A percentile compares a stretch with the other conserved stretches of the same genome.
Evolutionary conservation across 92 coral and sea anemone species (phyloP).

Genomic region (Palythoa grandiflora): DNA sequence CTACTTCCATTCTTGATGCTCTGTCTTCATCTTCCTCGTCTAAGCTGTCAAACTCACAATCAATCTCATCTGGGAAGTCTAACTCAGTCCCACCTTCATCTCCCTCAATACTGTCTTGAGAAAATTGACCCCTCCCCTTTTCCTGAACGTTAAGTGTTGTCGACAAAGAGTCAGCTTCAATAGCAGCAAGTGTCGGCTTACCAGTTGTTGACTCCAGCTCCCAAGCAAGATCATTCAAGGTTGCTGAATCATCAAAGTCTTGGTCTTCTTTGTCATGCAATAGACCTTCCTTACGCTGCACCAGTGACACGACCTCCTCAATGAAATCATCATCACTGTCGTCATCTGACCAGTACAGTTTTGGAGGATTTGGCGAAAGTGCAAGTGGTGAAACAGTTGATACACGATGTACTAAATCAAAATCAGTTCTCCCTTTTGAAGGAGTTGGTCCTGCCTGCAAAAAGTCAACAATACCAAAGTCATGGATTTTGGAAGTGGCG

Average conservation of each 20-base stretch:
- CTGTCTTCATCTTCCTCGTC: constrained; percentile 69
- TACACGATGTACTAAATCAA: constrained; percentile 78
- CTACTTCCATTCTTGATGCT: constrained; percentile 73
- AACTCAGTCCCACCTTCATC: constrained; percentile 78
- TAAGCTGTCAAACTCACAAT: constrained; percentile 41
- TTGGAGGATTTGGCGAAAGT: constrained; percentile 84
- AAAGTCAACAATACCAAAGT: constrained; percentile 86
- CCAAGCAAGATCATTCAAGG: constrained; percentile 92
- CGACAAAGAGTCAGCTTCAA: constrained; percentile 54
- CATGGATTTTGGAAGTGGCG: constrained; percentile 55
- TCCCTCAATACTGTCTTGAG: constrained; percentile 88
- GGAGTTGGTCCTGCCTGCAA: constrained; percentile 71
- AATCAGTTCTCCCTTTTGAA: constrained; percentile 68
- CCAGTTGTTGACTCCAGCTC: constrained; percentile 96
- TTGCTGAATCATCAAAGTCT: constrained; percentile 87
- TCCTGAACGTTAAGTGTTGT: constrained; percentile 36
- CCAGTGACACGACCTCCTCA: constrained; percentile 59
- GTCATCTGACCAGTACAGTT: constrained; percentile 84
- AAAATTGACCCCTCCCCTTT: constrained; percentile 47
- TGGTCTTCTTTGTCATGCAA: constrained; percentile 76
- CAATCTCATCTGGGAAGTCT: constrained; percentile 66
- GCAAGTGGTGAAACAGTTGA: constrained; percentile 85
- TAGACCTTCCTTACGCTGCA: constrained; percentile 30
- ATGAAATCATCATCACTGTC: constrained; percentile 85
- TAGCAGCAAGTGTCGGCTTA: constrained; percentile 78